phyloP scores from a whole-genome alignment of 2,888 invertebrate species.

The Allygus modestus region DNA sequence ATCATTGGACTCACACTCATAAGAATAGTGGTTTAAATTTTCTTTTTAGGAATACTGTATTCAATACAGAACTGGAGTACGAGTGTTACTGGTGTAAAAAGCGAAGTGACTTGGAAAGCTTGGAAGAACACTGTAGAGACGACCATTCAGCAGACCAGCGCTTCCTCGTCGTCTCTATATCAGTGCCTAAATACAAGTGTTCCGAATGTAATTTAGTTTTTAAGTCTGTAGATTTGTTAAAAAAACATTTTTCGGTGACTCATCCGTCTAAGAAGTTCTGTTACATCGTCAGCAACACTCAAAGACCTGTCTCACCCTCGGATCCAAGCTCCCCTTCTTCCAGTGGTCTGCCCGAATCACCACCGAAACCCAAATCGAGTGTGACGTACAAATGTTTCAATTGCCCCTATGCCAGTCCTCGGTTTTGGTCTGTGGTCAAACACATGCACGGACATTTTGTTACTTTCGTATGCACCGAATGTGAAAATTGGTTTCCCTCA shows the following conservation, averaged over 20 bases:
- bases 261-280: slow-evolving; percentile 19
- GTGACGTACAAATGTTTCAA: slow-evolving; percentile 1
- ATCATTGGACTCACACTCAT: slow-evolving; percentile 16
- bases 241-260: slow-evolving; percentile 39
- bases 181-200: slow-evolving; percentile 48
- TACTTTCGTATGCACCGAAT: slow-evolving; percentile 28
- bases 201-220: slow-evolving; percentile 32
- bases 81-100: slow-evolving; percentile 47
- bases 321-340: neutral
- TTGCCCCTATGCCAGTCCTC: neutral
- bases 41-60: slow-evolving; percentile 8
- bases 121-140: slow-evolving; percentile 21
- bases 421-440: neutral
- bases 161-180: neutral
- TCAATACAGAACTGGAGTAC: slow-evolving; percentile 22
- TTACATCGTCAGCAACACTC: neutral
- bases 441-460: slow-evolving; percentile 36
- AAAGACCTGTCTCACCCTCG: neutral
- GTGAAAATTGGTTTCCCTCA: neutral
- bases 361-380: neutral
- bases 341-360: neutral
- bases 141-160: slow-evolving; percentile 2
- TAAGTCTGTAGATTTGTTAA: slow-evolving; percentile 25
- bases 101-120: neutral
- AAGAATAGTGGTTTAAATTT: slow-evolving; percentile 26